Evolutionary conservation across 2,888 invertebrate genomes (phyloP).

Genomic region (Linnaemya tessellans): DNA sequence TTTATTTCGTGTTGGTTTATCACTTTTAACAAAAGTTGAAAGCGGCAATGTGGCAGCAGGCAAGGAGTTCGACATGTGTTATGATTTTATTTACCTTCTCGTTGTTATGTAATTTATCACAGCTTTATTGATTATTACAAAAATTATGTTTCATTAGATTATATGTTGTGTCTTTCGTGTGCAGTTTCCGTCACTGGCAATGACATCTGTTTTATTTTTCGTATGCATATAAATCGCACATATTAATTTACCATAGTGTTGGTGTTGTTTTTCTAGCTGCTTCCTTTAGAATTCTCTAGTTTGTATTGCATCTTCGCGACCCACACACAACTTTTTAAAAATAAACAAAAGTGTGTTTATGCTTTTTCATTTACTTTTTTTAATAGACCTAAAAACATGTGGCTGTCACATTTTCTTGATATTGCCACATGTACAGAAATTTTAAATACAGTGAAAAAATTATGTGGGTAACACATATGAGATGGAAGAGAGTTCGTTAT

Average conservation of each 20-base stretch:
- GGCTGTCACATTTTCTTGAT: background rate
- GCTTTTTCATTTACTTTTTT: background rate
- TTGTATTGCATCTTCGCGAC: constrained; percentile 26
- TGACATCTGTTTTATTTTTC: constrained; percentile 58
- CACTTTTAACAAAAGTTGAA: constrained; percentile 16
- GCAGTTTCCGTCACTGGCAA: constrained; percentile 54
- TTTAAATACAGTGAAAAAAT: background rate
- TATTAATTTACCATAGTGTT: constrained; percentile 29
- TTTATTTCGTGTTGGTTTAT: background rate
- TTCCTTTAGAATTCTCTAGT: constrained; percentile 25
- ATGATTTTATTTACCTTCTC: constrained; percentile 3
- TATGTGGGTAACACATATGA: too few species aligned
- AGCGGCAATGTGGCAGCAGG: constrained; percentile 47
- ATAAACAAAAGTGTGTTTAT: constrained; percentile 59
- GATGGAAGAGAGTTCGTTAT: too few species aligned
- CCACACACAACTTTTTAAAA: constrained; percentile 48
- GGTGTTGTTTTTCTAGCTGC: constrained; percentile 1
- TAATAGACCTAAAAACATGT: constrained; percentile 40
- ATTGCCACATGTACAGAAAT: background rate
- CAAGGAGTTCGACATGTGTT: constrained; percentile 71
- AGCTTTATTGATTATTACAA: constrained; percentile 43
- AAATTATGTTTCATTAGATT: constrained; percentile 29
- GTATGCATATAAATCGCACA: background rate
- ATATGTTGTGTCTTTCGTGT: constrained; percentile 8
- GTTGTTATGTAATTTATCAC: constrained; percentile 71